Base-by-base conservation (phyloP, 1,140 invertebrate genomes). In the Drosophila rufa region DNA sequence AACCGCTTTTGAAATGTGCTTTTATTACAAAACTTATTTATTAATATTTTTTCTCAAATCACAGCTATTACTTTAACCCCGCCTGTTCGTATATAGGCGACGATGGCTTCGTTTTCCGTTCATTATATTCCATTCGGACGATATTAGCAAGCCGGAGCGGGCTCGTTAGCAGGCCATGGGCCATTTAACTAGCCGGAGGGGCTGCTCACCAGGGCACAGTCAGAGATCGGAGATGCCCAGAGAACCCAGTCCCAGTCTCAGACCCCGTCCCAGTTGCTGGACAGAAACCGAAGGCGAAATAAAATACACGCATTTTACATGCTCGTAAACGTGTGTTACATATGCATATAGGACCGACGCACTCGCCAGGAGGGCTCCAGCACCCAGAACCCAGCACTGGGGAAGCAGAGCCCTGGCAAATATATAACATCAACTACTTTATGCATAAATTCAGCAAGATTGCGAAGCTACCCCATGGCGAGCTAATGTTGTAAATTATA, bases 401-500 rank as follows among this genome's bases (percentile, higher is more conserved):
- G 56, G 42, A 36, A 25, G 25, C 7, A 14, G 36, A 61, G 40
- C 47, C 53, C 46, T 43, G 56, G 82, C 60, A 80, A 84, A 87
- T 87, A 87, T 87, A 87, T 87, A 87, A 87, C 84, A 79, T 90
- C 84, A 87, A 87, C 84, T 87, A 87, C 84, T 87, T 87, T 87
- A 87, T 87, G 84, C 84, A 87, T 87, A 87, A 87, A 87, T 87
- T 87, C 75, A 90, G 84, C 84, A 87, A 87, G 84, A 87, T 87
- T 87, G 84, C 84, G 84, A 87, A 87, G 84, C 84, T 87, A 87
- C 85, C 85, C 85, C 85, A 90, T 90, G 85, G 85, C 81, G 85
- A 85, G 85, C 85, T 85, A 90, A 90, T 90, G 85, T 90, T 90
- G 85, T 90, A 90, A 90, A 90, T 90, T 90, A 90, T 90, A 90